Conservation (phyloP, 2,113 vertebrate genomes). For the Aythya baeri region DNA sequence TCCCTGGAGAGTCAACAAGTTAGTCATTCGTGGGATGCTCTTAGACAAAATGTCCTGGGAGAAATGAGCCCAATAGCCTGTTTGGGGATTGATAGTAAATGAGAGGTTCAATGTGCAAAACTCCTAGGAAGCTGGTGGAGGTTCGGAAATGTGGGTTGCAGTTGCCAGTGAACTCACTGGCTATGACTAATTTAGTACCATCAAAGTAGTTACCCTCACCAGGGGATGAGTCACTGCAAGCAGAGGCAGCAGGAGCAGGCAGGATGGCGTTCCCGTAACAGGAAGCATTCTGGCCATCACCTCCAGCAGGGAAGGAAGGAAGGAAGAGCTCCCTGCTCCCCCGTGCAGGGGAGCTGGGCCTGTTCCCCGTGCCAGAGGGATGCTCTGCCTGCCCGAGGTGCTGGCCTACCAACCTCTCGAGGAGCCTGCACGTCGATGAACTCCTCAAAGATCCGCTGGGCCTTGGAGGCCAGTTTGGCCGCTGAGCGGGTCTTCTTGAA, state of each 20-base stretch:
- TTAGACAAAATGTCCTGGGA: neutral
- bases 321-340: neutral
- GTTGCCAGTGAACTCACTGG: neutral
- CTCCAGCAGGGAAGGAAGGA: neutral
- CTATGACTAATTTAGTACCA: neutral
- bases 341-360: neutral
- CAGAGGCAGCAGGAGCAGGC: neutral
- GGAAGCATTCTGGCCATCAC: neutral
- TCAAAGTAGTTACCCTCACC: neutral
- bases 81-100: neutral
- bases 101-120: neutral
- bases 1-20: neutral
- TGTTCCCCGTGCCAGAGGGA: accelerated
- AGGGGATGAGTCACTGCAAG: neutral
- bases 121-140: neutral
- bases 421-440: conserved; percentile 93
- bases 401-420: conserved; percentile 83
- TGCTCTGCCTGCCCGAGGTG: neutral
- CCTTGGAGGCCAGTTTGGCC: conserved; percentile 86
- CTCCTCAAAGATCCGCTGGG: conserved; percentile 91
- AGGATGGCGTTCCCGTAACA: neutral
- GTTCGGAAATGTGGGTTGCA: neutral
- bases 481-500: conserved; percentile 87
- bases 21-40: neutral
- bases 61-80: neutral